Base-by-base conservation (phyloP, 1,140 invertebrate species). In the Cotesia typhae region DNA sequence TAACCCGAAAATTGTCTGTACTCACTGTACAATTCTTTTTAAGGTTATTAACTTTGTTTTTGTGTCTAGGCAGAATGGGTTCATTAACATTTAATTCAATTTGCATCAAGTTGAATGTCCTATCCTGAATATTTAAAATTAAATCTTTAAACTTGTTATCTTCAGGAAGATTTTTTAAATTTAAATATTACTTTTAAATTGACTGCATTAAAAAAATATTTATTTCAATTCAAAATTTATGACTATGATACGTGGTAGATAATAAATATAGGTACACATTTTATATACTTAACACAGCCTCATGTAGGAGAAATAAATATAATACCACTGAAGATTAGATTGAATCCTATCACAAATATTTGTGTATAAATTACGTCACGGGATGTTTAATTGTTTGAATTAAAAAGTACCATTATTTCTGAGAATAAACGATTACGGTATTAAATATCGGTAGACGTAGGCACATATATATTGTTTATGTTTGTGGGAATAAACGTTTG, bases 311-410 rank as follows among this genome's bases (percentile, higher is more conserved):
- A 57, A 57, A 17, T 57, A 57, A 12, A 57, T 57, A 20, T 57
- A 12, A 57, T 57, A 20, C n/a, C 41, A 47, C 2, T 6, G 10
- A 10, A 55, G 69, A 38, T 41, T 64, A 71, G 69, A 61, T 65
- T 63, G 47, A 37, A 41, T 64, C 12, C 47, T 55, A 57, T 55
- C 55, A 28, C 41, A 64, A 71, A 71, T 71, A 65, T 71, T 71
- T 64, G 51, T 41, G n/a, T 37, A 36, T 20, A n/a, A 28, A 51
- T 36, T 65, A 17, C 41, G 67, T 69, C 67, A 60, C 41, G 14
- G 59, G 41, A 65, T 65, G 35, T 51, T 17, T 59, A 14, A 20
- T 4, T 38, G 63, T 65, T 41, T 65, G 41, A 20, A 12, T 64
- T 12, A 4, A 61, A 14, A 12, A 28, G 28, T 28, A 28, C 3